phyloP scores from a whole-genome alignment of 2,113 vertebrate genomes.

The Podarcis muralis region DNA sequence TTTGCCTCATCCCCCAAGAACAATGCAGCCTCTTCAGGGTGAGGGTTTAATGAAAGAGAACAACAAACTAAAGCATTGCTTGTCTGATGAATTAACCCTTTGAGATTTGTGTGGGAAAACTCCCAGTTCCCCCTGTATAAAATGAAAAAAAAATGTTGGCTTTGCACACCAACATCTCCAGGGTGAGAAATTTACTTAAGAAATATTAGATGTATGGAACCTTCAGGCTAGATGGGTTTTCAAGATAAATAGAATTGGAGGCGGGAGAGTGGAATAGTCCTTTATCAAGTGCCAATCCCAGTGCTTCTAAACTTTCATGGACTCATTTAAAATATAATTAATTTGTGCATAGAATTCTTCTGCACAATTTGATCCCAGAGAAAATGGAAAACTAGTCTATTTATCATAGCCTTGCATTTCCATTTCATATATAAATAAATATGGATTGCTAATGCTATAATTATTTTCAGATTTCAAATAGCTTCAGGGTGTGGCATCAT shows the following conservation, averaged over 20 bases:
- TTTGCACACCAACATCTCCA: background rate
- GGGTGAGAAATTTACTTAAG: background rate
- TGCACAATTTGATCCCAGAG: background rate
- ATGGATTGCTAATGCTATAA: background rate
- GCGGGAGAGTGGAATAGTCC: background rate
- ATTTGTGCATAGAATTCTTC: background rate
- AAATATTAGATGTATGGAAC: background rate
- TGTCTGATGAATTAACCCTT: background rate
- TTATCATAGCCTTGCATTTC: slow-evolving; percentile 16
- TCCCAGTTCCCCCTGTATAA: background rate
- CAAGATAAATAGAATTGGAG: background rate
- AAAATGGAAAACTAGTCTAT: background rate
- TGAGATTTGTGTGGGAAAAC: background rate
- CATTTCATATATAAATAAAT: slow-evolving; percentile 31
- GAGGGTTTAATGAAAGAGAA: no score
- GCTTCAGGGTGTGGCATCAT: slow-evolving; percentile 32
- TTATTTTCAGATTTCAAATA: slow-evolving; percentile 36
- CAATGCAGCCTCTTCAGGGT: no score
- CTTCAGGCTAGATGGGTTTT: background rate
- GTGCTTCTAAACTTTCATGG: background rate
- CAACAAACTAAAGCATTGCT: no score
- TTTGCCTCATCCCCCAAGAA: no score
- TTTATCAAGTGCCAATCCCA: background rate
- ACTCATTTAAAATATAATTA: background rate
- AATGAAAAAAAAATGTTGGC: background rate